These are phyloP conservation scores for Dynastes hyllus DNA, from an alignment of 2,888 invertebrate species.

Conservation along the genomic window DNA sequence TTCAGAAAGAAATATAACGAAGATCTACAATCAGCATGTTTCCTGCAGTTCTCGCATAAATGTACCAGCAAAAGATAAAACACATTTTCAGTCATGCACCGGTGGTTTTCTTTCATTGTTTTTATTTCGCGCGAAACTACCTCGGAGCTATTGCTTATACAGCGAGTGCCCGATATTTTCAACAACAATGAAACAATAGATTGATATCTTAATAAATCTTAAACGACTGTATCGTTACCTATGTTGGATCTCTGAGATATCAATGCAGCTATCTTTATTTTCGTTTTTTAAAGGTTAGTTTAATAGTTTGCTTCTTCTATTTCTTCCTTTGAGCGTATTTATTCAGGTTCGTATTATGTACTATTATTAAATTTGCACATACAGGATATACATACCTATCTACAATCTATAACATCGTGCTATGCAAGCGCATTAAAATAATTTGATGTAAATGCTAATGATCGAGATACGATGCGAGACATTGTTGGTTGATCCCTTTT, in stretches of 20 bases:
- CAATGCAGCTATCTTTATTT: no score
- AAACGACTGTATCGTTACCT: not conserved
- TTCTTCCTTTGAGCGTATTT: not conserved
- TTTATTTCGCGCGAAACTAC: not conserved
- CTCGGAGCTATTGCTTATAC: not conserved
- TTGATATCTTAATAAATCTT: constrained; percentile 7
- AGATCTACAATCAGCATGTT: constrained; percentile 56
- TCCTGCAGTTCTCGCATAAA: constrained; percentile 56
- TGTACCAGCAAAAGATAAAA: constrained; percentile 4
- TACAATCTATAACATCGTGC: not conserved
- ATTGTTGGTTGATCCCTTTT: not conserved
- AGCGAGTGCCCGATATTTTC: not conserved
- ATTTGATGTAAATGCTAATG: constrained; percentile 23
- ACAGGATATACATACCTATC: not conserved
- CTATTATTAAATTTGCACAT: constrained; percentile 1
- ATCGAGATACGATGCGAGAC: not conserved
- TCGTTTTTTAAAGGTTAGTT: no score
- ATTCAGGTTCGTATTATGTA: not conserved
- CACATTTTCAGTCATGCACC: constrained; percentile 8
- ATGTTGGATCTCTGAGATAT: not conserved
- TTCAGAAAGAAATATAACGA: constrained; percentile 45
- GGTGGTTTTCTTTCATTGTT: not conserved
- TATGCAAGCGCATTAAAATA: not conserved
- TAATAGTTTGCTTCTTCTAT: not conserved
- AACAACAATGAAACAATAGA: not conserved